Evolutionary conservation across 2,113 vertebrate genomes (phyloP).

Genomic region (Hoplias malabaricus): DNA sequence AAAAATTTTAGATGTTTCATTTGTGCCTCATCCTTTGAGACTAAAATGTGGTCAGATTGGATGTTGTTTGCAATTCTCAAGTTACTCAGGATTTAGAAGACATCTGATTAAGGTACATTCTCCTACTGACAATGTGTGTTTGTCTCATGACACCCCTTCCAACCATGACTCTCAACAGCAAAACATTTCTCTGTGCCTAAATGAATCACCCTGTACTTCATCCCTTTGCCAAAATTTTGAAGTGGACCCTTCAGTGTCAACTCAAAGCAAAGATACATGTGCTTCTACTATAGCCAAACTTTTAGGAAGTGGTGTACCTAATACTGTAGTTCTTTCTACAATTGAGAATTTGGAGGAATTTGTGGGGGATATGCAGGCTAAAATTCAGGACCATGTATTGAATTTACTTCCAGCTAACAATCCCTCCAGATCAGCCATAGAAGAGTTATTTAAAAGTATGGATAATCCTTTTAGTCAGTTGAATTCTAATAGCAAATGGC

Average conservation of each 20-base stretch:
- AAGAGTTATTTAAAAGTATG: neutral
- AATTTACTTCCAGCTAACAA: neutral
- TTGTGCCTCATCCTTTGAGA: neutral
- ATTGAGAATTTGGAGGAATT: neutral
- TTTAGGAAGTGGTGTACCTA: neutral
- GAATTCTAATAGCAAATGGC: neutral
- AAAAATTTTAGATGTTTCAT: conserved; percentile 31
- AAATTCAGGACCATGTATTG: neutral
- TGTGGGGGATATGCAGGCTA: neutral
- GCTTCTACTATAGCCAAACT: neutral
- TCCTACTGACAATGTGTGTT: neutral
- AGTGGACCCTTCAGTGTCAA: neutral
- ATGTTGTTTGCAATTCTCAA: neutral
- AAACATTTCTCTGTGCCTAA: neutral
- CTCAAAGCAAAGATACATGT: neutral
- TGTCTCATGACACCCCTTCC: neutral
- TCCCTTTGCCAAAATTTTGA: neutral
- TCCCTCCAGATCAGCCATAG: neutral
- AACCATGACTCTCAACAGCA: neutral
- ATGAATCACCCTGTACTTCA: neutral
- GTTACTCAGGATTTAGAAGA: conserved; percentile 8
- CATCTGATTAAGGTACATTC: neutral
- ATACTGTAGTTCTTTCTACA: no score
- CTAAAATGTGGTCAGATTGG: neutral
- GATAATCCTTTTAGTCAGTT: neutral